Percentiles rank a stretch among this genome's conserved stretches.
These are phyloP conservation scores for Balaenoptera acutorostrata DNA, from an alignment of 2,113 vertebrate species.

Conservation along the genomic window DNA sequence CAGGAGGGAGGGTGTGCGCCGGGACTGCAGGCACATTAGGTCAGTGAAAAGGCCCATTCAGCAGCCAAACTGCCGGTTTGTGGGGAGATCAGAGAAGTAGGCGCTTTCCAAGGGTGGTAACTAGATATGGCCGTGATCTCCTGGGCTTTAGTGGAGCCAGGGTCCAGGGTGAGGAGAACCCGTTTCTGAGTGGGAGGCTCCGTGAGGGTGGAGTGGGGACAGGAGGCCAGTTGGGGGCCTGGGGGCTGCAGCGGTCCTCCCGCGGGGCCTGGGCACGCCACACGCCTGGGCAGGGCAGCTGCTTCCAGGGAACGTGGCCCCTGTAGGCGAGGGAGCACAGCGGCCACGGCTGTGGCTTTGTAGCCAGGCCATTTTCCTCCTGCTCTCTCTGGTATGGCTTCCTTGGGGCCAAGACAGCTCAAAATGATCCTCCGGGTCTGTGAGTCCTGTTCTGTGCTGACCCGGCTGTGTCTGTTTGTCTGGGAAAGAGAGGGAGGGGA, in stretches of 20 bases:
- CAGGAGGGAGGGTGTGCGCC: background rate
- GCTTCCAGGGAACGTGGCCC: background rate
- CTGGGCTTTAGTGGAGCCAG: background rate
- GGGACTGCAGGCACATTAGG: background rate
- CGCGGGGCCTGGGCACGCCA: accelerated
- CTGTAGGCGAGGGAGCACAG: background rate
- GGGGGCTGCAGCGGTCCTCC: background rate
- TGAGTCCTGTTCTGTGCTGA: background rate
- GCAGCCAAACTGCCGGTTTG: background rate
- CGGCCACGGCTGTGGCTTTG: background rate
- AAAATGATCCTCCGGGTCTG: background rate
- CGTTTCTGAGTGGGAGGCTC: background rate
- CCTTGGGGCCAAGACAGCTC: background rate
- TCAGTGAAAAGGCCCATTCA: background rate
- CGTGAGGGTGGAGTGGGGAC: background rate
- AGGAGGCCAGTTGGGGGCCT: background rate
- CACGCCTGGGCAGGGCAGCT: background rate
- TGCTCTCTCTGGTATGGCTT: background rate
- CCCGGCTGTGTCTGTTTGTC: accelerated
- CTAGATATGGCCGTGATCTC: background rate
- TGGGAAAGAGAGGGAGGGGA: background rate
- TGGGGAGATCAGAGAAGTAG: background rate
- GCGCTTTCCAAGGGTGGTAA: background rate
- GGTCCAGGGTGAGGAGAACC: too few species aligned
- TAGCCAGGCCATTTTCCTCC: background rate